These are phyloP conservation scores for Knipowitschia caucasica DNA, from an alignment of 2,797 vertebrate species.

Conservation along the genomic window DNA sequence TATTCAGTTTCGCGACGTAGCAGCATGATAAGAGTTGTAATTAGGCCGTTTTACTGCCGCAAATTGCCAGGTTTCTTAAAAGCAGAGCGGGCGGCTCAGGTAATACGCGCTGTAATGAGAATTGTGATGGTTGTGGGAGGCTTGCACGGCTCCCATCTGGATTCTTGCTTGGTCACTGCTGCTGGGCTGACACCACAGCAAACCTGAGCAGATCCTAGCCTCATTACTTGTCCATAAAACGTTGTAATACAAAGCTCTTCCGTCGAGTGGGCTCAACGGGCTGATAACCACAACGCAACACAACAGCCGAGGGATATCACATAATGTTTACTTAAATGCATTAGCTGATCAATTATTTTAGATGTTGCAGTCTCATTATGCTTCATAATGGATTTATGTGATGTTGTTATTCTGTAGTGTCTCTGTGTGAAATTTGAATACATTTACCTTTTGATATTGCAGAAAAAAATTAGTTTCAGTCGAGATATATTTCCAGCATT, in stretches of 20 bases:
- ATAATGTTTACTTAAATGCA: not conserved
- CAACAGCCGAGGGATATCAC: not conserved
- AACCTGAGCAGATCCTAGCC: constrained; percentile 27
- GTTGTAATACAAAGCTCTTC: constrained; percentile 22
- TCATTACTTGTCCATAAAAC: constrained; percentile 31
- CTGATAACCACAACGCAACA: constrained; percentile 5
- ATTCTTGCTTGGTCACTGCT: constrained; percentile 59
- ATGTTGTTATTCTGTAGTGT: not conserved
- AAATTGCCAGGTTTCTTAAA: constrained; percentile 66
- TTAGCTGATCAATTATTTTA: not conserved
- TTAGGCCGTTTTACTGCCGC: constrained; percentile 64
- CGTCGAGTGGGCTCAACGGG: not conserved
- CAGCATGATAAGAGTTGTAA: constrained; percentile 68
- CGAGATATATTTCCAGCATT: too few species aligned
- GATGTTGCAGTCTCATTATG: not conserved
- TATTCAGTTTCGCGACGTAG: constrained; percentile 65
- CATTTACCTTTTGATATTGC: too few species aligned
- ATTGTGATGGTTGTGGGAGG: constrained; percentile 58
- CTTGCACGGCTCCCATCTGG: constrained; percentile 47
- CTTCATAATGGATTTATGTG: not conserved
- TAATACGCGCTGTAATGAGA: constrained; percentile 67
- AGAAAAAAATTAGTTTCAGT: too few species aligned
- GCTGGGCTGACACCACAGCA: constrained; percentile 33
- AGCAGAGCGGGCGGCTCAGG: constrained; percentile 55
- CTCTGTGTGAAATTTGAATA: not conserved